Conservation (phyloP, 1,140 invertebrate genomes). For the Mesaphorura yosii region DNA sequence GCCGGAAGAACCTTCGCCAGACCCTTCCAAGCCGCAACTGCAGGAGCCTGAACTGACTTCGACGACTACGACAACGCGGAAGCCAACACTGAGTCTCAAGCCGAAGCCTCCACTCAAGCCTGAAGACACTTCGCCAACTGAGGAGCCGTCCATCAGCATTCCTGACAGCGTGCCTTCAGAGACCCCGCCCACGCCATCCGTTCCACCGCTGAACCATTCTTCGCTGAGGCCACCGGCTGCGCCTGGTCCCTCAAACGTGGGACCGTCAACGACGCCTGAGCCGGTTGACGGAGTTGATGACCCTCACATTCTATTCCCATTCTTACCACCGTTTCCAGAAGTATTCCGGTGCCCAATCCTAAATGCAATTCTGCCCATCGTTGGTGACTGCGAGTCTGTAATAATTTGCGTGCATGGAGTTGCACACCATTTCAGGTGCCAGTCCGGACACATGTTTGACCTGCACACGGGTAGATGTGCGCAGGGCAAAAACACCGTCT, state of each 20-base stretch:
- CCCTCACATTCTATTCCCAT: constrained; percentile 6
- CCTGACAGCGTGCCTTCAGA: background rate
- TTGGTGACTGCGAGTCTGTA: constrained; percentile 17
- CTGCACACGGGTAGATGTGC: background rate
- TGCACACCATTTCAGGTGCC: constrained; percentile 14
- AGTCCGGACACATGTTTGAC: constrained; percentile 4
- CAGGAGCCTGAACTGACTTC: background rate
- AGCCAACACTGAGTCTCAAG: background rate
- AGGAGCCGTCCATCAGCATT: background rate
- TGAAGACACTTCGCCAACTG: background rate
- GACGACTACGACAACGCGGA: background rate
- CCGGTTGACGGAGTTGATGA: constrained; percentile 12
- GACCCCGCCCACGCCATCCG: background rate
- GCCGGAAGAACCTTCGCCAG: background rate
- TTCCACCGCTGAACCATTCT: background rate
- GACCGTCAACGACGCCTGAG: background rate
- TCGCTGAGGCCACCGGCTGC: background rate
- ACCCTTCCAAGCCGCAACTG: background rate
- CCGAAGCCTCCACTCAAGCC: constrained; percentile 1
- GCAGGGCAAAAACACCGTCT: background rate
- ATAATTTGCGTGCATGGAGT: constrained; percentile 17
- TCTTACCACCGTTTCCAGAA: constrained; percentile 9
- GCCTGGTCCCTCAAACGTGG: background rate
- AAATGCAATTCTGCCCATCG: constrained; percentile 16
- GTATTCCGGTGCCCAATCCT: constrained; percentile 8